Evolutionary conservation across 2,113 vertebrate species (phyloP), one percentile per base, ranked within the genome.

Genomic region (Lanius ludovicianus): DNA sequence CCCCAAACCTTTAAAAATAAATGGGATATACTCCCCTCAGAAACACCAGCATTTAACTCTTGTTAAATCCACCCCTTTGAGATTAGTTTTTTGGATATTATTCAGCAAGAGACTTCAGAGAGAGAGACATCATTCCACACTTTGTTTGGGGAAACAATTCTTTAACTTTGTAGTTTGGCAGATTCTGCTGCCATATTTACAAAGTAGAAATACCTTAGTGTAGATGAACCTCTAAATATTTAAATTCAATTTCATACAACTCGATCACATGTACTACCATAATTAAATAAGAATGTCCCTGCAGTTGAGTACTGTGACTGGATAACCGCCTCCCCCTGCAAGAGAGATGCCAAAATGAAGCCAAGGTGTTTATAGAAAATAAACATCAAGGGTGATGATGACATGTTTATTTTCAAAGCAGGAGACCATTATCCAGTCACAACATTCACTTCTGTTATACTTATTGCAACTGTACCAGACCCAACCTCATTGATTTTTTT

Each of bases 201-300:
- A 56, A 96, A 97, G 83, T 80, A 73, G 92, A 95, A 96, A 97
- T 95, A 95, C 92, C 95, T 96, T 55, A 73, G 90, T 64, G 79
- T 86, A 93, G 95, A 93, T 96, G 89, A 97, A 96, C 93, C 68
- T 97, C 92, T 98, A 98, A 98, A 98, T 97, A 98, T 97, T 98
- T 98, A 98, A 98, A 97, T 95, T 94, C 96, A 92, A 94, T 96
- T 97, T 97, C 97, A 98, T 97, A 98, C 88, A 96, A 97, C 81
- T 87, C 89, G 93, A 97, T 97, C 96, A 95, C 95, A 97, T 97
- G 94, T 96, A 94, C 94, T 97, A 95, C 94, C 96, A 94, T 97
- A 97, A 97, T 97, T 97, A 97, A 97, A 95, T 80, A 95, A 96
- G 95, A 84, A 96, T 97, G 97, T 97, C 97, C 97, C 57, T 87